Evolutionary conservation across 2,113 vertebrate species (phyloP).

Genomic region (Otis tarda): DNA sequence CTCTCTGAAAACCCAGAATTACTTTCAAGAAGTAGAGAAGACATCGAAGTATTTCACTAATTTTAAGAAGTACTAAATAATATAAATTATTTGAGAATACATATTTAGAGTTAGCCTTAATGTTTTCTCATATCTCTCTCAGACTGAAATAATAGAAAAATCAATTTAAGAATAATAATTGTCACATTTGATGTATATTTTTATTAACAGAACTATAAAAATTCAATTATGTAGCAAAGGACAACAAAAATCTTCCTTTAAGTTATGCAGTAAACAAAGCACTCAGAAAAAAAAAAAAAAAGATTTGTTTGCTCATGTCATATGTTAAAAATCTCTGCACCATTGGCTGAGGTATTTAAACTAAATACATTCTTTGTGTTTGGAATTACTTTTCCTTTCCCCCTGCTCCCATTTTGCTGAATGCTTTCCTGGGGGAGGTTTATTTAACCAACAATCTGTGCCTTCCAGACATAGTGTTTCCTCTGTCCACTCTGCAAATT

Average conservation of each 20-base stretch:
- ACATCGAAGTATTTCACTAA: not conserved
- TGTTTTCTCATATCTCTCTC: conserved; percentile 14
- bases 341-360: not conserved
- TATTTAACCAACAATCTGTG: conserved; percentile 25
- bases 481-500: conserved; percentile 20
- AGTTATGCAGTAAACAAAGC: conserved; percentile 61
- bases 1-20: not conserved
- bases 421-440: not conserved
- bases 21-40: not conserved
- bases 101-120: conserved; percentile 7
- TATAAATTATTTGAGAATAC: not conserved
- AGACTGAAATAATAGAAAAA: conserved; percentile 52
- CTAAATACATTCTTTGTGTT: not conserved
- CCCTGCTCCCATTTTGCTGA: not conserved
- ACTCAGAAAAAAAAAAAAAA: not conserved
- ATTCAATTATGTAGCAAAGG: conserved; percentile 58
- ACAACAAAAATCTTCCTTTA: conserved; percentile 35
- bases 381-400: not conserved
- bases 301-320: not conserved
- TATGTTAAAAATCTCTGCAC: not conserved
- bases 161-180: conserved; percentile 45
- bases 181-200: conserved; percentile 49
- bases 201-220: conserved; percentile 62
- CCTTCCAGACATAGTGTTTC: not conserved
- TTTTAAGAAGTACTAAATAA: conserved; percentile 32